Conservation (phyloP, 2,888 invertebrate genomes). For the Archips crataeganus region DNA sequence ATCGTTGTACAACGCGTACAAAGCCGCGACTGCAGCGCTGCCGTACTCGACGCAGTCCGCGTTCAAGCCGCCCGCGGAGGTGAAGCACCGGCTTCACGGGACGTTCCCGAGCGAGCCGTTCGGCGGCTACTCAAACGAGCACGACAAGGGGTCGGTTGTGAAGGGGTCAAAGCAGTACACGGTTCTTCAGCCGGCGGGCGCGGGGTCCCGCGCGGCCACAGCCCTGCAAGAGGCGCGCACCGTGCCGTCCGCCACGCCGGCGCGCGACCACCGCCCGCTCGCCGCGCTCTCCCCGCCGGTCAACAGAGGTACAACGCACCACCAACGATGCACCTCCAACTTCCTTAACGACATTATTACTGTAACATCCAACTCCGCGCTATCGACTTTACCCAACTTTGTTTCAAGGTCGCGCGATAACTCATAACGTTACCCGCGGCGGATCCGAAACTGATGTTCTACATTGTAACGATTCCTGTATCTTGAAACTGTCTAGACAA, state of each 20-base stretch:
- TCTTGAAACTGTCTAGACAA: conserved; percentile 41
- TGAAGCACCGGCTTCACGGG: conserved; percentile 82
- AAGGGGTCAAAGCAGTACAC: conserved; percentile 93
- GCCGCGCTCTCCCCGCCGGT: conserved; percentile 90
- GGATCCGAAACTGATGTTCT: conserved; percentile 57
- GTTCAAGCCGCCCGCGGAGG: conserved; percentile 91
- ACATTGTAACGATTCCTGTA: conserved; percentile 41
- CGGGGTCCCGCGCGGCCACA: conserved; percentile 92
- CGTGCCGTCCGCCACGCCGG: conserved; percentile 80
- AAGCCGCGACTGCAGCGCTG: conserved; percentile 83
- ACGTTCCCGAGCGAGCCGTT: conserved; percentile 89
- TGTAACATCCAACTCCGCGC: conserved; percentile 74
- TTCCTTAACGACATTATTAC: conserved; percentile 79
- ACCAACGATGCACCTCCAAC: conserved; percentile 72
- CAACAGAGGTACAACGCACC: conserved; percentile 88
- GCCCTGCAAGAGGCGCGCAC: conserved; percentile 91
- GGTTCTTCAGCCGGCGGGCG: conserved; percentile 93
- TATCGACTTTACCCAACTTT: conserved; percentile 77
- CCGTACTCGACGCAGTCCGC: conserved; percentile 92
- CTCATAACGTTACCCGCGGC: conserved; percentile 61
- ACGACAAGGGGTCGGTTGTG: conserved; percentile 70
- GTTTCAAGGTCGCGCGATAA: conserved; percentile 80
- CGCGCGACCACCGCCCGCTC: conserved; percentile 78
- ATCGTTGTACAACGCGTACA: conserved; percentile 84
- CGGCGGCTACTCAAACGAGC: conserved; percentile 89